These are phyloP conservation scores for Spinus olivaceus DNA, from an alignment of 2,797 vertebrate genomes.

Conservation along the genomic window DNA sequence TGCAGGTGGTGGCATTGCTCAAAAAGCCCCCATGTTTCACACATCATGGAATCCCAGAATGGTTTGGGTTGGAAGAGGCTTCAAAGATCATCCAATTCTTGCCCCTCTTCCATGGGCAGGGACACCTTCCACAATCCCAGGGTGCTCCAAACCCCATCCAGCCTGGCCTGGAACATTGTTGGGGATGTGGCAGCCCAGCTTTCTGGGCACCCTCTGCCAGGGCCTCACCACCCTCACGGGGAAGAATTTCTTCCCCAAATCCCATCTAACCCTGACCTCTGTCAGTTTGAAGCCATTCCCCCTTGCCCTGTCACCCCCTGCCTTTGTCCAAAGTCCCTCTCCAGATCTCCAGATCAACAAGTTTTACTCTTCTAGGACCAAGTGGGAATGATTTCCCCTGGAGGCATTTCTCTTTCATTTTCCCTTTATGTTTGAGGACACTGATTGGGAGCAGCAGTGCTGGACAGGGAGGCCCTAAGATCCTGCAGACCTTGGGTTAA, in stretches of 20 bases:
- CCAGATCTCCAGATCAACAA: not conserved
- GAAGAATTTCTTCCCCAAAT: not conserved
- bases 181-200: not conserved
- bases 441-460: not conserved
- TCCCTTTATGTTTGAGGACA: not conserved
- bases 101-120: rapidly evolving
- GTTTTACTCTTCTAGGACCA: not conserved
- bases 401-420: not conserved
- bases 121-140: rapidly evolving
- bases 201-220: rapidly evolving
- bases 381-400: not conserved
- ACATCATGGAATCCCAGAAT: not conserved
- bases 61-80: not conserved
- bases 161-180: rapidly evolving
- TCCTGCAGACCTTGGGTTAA: not conserved
- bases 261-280: not conserved
- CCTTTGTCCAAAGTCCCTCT: not conserved
- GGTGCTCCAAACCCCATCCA: not conserved
- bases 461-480: not conserved
- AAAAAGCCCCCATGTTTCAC: not conserved
- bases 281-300: not conserved
- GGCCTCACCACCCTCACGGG: rapidly evolving
- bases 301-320: not conserved
- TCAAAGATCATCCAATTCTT: not conserved
- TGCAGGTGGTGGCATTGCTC: not conserved